Evolutionary conservation across 2,797 vertebrate genomes (phyloP).

Genomic region (Tarsius wallacei): DNA sequence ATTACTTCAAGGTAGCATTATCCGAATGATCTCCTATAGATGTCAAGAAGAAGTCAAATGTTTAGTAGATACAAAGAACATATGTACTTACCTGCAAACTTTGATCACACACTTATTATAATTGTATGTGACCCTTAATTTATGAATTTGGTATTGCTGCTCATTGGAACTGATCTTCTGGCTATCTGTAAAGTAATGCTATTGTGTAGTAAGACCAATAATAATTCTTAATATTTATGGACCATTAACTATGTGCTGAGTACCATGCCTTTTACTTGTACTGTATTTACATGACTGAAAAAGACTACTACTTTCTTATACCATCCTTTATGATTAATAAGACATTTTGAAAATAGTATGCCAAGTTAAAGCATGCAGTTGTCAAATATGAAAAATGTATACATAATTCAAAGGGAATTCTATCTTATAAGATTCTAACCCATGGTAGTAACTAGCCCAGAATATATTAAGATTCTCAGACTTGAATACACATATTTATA

Average conservation of each 20-base stretch:
- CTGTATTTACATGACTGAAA: conserved; percentile 15
- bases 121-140: not conserved
- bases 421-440: conserved; percentile 30
- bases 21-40: not conserved
- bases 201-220: not conserved
- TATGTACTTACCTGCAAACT: conserved; percentile 17
- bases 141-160: not conserved
- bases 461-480: not conserved
- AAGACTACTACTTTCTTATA: not conserved
- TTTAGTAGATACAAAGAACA: not conserved
- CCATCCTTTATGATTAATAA: not conserved
- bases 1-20: not conserved
- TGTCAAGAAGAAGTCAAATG: not conserved
- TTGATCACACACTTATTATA: conserved; percentile 4
- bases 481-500: conserved; percentile 33
- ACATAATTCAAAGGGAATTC: conserved; percentile 17
- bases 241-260: not conserved
- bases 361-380: not conserved
- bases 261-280: not conserved
- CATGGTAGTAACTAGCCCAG: not conserved
- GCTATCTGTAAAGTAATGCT: conserved; percentile 19
- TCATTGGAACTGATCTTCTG: not conserved
- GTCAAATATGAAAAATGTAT: not conserved
- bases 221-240: conserved; percentile 24
- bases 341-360: not conserved